Conservation (phyloP, 2,113 vertebrate species). For the Panthera tigris region DNA sequence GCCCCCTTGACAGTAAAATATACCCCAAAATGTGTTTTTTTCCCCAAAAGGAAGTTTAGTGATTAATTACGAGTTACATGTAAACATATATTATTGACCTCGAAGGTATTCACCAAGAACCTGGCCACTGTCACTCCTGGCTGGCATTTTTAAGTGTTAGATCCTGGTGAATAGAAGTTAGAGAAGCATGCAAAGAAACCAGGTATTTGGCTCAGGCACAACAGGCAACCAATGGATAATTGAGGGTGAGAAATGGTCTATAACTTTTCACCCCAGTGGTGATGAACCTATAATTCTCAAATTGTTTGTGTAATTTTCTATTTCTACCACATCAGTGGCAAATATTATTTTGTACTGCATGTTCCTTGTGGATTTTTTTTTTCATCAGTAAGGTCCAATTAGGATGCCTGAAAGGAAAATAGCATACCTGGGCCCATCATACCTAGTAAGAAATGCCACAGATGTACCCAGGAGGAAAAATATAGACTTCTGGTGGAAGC, state of each 20-base stretch:
- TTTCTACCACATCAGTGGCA: constrained; percentile 77
- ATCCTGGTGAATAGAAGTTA: constrained; percentile 57
- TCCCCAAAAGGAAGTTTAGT: constrained; percentile 82
- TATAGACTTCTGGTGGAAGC: constrained; percentile 68
- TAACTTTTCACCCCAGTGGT: constrained; percentile 66
- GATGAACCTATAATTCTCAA: constrained; percentile 83
- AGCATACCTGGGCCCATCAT: constrained; percentile 61
- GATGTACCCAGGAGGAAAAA: constrained; percentile 57
- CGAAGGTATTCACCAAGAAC: constrained; percentile 85
- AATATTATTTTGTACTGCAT: constrained; percentile 82
- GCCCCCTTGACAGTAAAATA: constrained; percentile 75
- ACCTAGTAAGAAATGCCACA: constrained; percentile 23
- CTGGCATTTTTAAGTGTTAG: constrained; percentile 66
- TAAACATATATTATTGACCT: constrained; percentile 85
- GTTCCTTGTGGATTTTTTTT: constrained; percentile 75
- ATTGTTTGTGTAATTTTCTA: constrained; percentile 81
- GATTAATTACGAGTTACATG: constrained; percentile 82
- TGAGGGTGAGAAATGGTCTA: constrained; percentile 75
- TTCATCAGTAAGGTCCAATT: constrained; percentile 68
- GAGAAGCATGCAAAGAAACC: constrained; percentile 58
- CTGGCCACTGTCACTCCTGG: constrained; percentile 72
- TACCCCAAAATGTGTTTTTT: constrained; percentile 85
- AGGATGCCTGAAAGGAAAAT: constrained; percentile 76
- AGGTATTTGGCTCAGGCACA: constrained; percentile 64
- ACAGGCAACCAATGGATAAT: constrained; percentile 71